Conservation (phyloP, 2,797 vertebrate genomes). For the Syndactyla subalaris region DNA sequence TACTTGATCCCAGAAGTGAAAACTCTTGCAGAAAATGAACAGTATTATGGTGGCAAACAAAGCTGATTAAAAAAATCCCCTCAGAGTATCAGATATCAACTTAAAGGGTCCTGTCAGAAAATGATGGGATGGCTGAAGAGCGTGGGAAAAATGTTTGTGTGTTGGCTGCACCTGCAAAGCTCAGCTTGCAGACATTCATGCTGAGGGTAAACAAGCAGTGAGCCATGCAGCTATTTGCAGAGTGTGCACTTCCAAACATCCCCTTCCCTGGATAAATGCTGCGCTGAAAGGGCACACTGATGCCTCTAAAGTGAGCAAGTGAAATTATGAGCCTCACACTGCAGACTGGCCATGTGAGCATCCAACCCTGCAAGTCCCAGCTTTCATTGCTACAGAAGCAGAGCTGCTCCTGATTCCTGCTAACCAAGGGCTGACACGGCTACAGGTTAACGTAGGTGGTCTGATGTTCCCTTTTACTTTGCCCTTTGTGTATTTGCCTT, state of each 20-base stretch:
- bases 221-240: slow-evolving; percentile 10
- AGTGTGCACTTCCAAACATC: not conserved
- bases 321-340: not conserved
- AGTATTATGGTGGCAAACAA: not conserved
- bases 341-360: not conserved
- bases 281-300: not conserved
- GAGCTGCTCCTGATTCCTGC: not conserved
- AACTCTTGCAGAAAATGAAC: not conserved
- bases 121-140: not conserved
- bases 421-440: not conserved
- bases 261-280: not conserved
- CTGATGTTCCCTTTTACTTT: not conserved
- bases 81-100: not conserved
- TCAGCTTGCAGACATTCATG: not conserved
- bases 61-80: not conserved
- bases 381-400: not conserved
- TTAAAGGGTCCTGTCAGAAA: not conserved
- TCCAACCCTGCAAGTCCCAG: not conserved
- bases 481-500: not conserved
- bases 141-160: not conserved
- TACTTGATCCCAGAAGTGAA: not conserved
- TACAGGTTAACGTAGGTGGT: not conserved
- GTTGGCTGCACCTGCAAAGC: slow-evolving; percentile 39
- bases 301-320: not conserved
- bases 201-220: slow-evolving; percentile 5